Conservation (phyloP, 2,113 vertebrate species). For the Periophthalmus modestus region DNA sequence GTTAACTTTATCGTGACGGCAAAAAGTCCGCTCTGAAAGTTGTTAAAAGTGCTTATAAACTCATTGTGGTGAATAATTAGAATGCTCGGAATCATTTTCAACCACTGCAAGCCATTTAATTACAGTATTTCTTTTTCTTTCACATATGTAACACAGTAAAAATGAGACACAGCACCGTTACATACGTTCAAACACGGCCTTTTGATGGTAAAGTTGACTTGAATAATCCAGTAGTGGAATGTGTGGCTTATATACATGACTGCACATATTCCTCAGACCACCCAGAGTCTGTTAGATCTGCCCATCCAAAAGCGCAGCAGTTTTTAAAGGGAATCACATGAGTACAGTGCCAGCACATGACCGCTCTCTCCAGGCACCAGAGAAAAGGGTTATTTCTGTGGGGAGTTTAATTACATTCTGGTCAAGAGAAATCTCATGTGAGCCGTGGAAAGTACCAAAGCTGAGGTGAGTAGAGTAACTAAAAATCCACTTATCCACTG, state of each 20-base stretch:
- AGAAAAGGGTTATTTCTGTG: neutral
- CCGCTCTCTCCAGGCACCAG: neutral
- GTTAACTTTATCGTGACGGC: too few relatives aligned
- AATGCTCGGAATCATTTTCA: too few relatives aligned
- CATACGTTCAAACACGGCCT: too few relatives aligned
- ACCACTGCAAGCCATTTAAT: too few relatives aligned
- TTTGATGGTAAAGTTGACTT: neutral
- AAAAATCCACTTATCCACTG: too few relatives aligned
- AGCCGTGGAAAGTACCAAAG: neutral
- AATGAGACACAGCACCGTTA: too few relatives aligned
- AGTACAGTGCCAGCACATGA: slow-evolving; percentile 50
- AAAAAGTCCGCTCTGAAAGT: too few relatives aligned
- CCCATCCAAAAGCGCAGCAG: slow-evolving; percentile 41
- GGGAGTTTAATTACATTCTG: neutral
- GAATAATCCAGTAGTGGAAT: neutral
- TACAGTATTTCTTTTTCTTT: too few relatives aligned
- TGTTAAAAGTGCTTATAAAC: too few relatives aligned
- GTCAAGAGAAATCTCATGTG: neutral
- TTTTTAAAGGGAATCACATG: slow-evolving; percentile 70
- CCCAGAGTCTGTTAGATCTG: slow-evolving; percentile 12
- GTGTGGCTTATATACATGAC: slow-evolving; percentile 10
- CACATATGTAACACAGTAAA: too few relatives aligned
- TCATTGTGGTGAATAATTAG: too few relatives aligned
- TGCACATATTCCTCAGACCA: slow-evolving; percentile 5
- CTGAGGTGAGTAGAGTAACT: too few relatives aligned